Conservation (phyloP, 2,888 invertebrate genomes). For the Pollenia labialis region DNA sequence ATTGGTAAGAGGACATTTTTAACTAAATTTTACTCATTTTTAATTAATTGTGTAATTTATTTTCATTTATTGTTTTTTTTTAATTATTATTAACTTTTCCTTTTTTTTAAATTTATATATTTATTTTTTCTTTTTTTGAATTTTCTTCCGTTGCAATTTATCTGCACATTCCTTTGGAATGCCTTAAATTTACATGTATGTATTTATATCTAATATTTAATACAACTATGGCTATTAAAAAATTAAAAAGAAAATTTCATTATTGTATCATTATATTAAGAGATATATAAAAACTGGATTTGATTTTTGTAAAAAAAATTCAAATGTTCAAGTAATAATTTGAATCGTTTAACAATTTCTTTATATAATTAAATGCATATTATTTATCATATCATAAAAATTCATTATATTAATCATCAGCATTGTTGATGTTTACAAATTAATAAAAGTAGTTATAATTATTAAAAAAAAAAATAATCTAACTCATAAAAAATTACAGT, state of each 20-base stretch:
- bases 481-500: conserved; percentile 72
- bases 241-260: conserved; percentile 33
- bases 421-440: conserved; percentile 52
- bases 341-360: conserved; percentile 72
- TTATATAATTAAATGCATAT: conserved; percentile 71
- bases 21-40: background rate
- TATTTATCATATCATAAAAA: conserved; percentile 64
- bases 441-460: conserved; percentile 46
- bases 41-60: background rate
- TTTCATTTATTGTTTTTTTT: background rate
- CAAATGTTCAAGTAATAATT: conserved; percentile 66
- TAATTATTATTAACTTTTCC: conserved; percentile 18
- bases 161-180: conserved; percentile 70
- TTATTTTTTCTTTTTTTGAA: background rate
- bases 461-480: conserved; percentile 62
- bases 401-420: conserved; percentile 60
- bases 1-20: conserved; percentile 15
- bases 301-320: conserved; percentile 64
- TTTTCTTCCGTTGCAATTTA: conserved; percentile 44
- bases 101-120: conserved; percentile 18
- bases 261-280: conserved; percentile 44
- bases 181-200: conserved; percentile 70
- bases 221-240: conserved; percentile 72
- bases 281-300: conserved; percentile 58
- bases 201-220: conserved; percentile 70